phyloP scores from a whole-genome alignment of 2,113 vertebrate genomes.

The Bos taurus region DNA sequence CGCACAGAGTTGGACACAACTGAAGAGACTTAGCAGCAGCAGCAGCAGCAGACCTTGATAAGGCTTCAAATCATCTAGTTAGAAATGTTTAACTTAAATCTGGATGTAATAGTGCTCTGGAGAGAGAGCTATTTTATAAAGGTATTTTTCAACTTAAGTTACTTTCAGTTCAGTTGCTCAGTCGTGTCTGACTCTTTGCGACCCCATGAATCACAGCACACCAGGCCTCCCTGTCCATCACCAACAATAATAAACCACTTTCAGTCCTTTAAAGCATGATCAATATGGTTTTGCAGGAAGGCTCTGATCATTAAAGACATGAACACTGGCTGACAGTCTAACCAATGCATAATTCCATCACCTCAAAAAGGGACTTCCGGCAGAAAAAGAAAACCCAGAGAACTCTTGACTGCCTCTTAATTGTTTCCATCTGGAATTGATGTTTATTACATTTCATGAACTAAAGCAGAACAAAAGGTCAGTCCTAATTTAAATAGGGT shows the following conservation, averaged over 20 bases:
- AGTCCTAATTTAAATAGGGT: background rate
- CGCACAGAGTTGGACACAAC: rapidly evolving
- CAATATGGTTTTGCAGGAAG: background rate
- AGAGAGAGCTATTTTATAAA: background rate
- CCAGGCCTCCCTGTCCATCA: no score
- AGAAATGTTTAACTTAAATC: background rate
- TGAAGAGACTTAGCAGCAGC: no score
- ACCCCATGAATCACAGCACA: no score
- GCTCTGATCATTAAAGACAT: background rate
- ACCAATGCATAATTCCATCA: background rate
- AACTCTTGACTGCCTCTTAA: background rate
- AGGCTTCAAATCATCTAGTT: background rate
- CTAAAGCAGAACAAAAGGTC: background rate
- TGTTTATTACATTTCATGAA: background rate
- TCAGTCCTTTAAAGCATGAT: background rate
- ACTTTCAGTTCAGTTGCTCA: background rate
- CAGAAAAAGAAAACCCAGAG: background rate
- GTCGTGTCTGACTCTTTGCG: no score
- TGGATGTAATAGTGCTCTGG: background rate
- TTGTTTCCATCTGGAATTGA: background rate
- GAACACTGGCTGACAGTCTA: background rate
- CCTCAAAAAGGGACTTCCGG: background rate
- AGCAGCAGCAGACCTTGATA: background rate
- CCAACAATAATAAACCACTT: background rate
- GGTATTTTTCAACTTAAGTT: background rate